Percentiles rank a stretch among this genome's conserved stretches.
Conservation (phyloP, 2,888 invertebrate genomes). For the Hydropsyche betteni region DNA sequence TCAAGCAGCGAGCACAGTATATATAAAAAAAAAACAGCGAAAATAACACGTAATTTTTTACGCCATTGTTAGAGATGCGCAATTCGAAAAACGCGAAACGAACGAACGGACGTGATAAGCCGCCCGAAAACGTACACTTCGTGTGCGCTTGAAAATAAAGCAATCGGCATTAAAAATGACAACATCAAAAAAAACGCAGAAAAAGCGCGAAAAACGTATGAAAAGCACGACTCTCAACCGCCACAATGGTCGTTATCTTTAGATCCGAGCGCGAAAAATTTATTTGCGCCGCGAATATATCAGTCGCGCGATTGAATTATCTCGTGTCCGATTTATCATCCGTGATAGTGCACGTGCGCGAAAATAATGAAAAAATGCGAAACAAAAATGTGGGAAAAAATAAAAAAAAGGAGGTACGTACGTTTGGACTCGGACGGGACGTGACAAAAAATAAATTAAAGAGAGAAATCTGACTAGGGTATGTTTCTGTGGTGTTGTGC, state of each 20-base stretch:
- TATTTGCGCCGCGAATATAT: constrained; percentile 6
- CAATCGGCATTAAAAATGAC: background rate
- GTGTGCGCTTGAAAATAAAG: background rate
- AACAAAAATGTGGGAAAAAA: constrained; percentile 18
- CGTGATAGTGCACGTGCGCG: constrained; percentile 20
- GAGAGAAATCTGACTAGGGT: constrained; percentile 19
- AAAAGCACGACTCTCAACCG: background rate
- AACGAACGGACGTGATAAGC: too few relatives aligned
- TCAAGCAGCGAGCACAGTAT: too few relatives aligned
- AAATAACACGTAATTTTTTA: too few relatives aligned
- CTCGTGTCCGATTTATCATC: constrained; percentile 38
- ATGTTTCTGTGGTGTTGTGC: background rate
- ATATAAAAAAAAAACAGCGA: too few relatives aligned
- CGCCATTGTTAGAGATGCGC: too few relatives aligned
- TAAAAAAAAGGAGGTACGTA: background rate
- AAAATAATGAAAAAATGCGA: constrained; percentile 6
- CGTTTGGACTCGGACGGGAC: background rate
- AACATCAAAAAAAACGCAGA: background rate
- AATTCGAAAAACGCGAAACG: too few relatives aligned
- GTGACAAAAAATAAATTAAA: constrained; percentile 35
- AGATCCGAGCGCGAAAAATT: background rate
- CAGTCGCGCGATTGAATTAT: constrained; percentile 29
- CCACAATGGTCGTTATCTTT: background rate
- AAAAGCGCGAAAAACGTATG: background rate
- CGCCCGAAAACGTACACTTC: too few relatives aligned